Evolutionary conservation across 23 tunicate genomes (phyloP).

Genomic region (Clavelina lepadiformis): DNA sequence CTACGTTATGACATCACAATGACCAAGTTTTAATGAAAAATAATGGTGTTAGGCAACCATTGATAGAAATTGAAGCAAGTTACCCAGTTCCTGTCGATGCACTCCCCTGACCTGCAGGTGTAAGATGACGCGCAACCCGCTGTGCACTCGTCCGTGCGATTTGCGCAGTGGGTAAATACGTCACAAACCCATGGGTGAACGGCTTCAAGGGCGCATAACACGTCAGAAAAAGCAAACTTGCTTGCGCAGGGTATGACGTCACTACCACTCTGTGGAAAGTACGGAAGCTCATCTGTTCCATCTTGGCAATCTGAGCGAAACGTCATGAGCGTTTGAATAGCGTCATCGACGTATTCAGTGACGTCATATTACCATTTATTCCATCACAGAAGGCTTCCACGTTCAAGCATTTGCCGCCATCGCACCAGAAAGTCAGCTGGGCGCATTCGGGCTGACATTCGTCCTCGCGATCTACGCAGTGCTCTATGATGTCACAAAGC

Average conservation of each 20-base stretch:
- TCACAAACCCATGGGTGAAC: conserved; percentile 29
- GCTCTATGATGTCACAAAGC: conserved; percentile 20
- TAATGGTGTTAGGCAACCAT: too few relatives aligned
- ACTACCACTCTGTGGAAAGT: neutral
- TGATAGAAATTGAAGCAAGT: too few relatives aligned
- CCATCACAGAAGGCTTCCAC: conserved; percentile 17
- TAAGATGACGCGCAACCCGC: conserved; percentile 1
- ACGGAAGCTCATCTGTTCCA: conserved; percentile 23
- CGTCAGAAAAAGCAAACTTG: neutral
- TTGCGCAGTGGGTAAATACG: conserved; percentile 12
- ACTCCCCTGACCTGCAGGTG: conserved; percentile 20
- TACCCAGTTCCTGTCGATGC: conserved; percentile 19
- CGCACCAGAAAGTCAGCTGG: conserved; percentile 15
- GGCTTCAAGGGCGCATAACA: neutral
- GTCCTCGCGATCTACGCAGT: conserved; percentile 30
- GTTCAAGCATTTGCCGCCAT: conserved; percentile 6
- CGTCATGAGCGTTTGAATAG: too few relatives aligned
- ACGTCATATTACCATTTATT: neutral
- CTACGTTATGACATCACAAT: neutral
- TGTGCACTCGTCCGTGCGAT: conserved; percentile 24
- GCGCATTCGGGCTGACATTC: conserved; percentile 20
- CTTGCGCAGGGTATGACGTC: conserved; percentile 3
- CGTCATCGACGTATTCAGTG: neutral
- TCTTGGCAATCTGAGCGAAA: conserved; percentile 20
- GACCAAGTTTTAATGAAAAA: too few relatives aligned